Conservation (phyloP, 2,888 invertebrate species). For the Parthenolecanium corni region DNA sequence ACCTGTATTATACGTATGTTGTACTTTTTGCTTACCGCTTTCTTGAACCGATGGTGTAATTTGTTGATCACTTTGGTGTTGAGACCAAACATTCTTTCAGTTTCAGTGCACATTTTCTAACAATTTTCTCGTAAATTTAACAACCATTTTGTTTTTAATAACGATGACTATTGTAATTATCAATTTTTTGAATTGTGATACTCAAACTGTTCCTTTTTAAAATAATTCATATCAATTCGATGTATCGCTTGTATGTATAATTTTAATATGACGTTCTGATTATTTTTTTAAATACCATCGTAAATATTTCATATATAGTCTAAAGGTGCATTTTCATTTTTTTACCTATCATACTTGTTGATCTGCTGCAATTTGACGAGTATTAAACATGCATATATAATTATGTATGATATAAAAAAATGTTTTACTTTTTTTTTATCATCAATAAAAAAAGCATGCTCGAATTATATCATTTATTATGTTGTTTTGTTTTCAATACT, state of each 20-base stretch:
- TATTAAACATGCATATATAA: not conserved
- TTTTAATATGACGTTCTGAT: not conserved
- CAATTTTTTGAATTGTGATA: not conserved
- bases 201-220: not conserved
- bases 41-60: not conserved
- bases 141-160: not conserved
- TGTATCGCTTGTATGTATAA: not conserved
- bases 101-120: no score
- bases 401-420: not conserved
- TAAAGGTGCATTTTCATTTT: not conserved
- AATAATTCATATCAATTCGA: not conserved
- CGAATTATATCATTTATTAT: not conserved
- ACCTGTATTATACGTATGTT: not conserved
- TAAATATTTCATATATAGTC: not conserved
- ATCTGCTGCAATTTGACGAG: no score
- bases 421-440: not conserved
- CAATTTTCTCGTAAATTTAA: no score
- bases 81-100: no score
- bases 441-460: not conserved
- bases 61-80: no score
- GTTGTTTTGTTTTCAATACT: slow-evolving; percentile 4
- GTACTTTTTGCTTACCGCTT: not conserved
- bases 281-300: not conserved
- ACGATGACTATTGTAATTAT: not conserved
- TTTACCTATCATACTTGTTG: not conserved